Percentiles rank a stretch among this genome's conserved stretches.
Conservation (phyloP, 2,113 vertebrate species). For the Diadophis punctatus region DNA sequence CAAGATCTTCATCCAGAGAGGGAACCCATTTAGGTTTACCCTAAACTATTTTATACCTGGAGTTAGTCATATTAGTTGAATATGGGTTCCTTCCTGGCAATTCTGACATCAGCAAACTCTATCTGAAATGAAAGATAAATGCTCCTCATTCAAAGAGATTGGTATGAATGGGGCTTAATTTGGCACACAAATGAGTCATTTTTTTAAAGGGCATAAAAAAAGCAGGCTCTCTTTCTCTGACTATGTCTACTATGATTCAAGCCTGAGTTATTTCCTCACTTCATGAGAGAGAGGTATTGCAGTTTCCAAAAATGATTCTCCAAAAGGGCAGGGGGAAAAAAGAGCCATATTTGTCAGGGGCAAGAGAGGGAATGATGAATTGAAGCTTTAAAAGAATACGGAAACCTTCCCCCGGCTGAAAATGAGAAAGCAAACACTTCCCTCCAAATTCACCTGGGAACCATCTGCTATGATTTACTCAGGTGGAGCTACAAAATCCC, state of each 20-base stretch:
- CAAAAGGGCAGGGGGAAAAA: not conserved
- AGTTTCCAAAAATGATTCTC: not conserved
- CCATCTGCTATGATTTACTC: not conserved
- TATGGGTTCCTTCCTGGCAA: rapidly evolving
- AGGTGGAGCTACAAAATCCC: not conserved
- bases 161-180: not conserved
- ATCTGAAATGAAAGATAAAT: not conserved
- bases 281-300: not conserved
- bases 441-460: slow-evolving; percentile 10
- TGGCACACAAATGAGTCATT: not conserved
- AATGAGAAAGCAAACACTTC: not conserved
- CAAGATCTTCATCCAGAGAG: not conserved
- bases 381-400: not conserved
- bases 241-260: not conserved
- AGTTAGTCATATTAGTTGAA: not conserved
- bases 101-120: rapidly evolving
- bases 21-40: not conserved
- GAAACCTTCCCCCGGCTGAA: not conserved
- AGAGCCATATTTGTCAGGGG: not conserved
- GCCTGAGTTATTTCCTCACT: not conserved
- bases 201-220: not conserved
- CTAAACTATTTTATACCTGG: not conserved
- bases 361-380: not conserved
- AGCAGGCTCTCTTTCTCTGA: not conserved
- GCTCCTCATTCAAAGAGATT: not conserved